A percentile compares a stretch with the other conserved stretches of the same genome.
Conservation (phyloP, 2,113 vertebrate species). For the Sylvia atricapilla region DNA sequence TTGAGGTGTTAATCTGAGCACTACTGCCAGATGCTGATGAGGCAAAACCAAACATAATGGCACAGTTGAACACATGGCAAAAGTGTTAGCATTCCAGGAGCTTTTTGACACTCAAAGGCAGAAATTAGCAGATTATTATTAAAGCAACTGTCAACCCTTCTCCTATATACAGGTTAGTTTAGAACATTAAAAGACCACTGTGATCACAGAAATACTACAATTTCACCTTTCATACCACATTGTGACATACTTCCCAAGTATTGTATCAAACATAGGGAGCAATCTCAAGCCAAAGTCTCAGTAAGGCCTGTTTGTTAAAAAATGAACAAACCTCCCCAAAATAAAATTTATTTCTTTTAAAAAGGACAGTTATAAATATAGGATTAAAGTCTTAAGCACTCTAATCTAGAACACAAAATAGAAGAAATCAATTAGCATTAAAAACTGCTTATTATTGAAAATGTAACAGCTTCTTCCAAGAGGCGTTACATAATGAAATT, state of each 20-base stretch:
- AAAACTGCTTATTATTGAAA: neutral
- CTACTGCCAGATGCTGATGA: neutral
- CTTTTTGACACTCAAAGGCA: neutral
- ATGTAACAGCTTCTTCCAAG: neutral
- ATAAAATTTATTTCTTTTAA: neutral
- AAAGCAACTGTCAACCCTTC: neutral
- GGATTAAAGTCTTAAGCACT: neutral
- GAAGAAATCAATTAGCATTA: neutral
- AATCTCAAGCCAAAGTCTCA: neutral
- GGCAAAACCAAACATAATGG: neutral
- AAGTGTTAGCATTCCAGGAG: neutral
- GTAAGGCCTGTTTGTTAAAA: neutral
- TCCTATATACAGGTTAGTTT: neutral
- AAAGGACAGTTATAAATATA: neutral
- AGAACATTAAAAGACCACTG: neutral
- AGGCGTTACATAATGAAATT: neutral
- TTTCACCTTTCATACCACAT: too few relatives aligned
- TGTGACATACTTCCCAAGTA: neutral
- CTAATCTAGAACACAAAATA: neutral
- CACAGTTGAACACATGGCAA: fast-evolving
- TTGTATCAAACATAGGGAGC: neutral
- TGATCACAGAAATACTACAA: neutral
- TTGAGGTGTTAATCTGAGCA: neutral
- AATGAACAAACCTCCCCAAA: neutral
- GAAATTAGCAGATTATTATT: neutral